These are phyloP conservation scores for Polypterus bichir DNA, from an alignment of 2,113 vertebrate genomes.

Conservation along the genomic window DNA sequence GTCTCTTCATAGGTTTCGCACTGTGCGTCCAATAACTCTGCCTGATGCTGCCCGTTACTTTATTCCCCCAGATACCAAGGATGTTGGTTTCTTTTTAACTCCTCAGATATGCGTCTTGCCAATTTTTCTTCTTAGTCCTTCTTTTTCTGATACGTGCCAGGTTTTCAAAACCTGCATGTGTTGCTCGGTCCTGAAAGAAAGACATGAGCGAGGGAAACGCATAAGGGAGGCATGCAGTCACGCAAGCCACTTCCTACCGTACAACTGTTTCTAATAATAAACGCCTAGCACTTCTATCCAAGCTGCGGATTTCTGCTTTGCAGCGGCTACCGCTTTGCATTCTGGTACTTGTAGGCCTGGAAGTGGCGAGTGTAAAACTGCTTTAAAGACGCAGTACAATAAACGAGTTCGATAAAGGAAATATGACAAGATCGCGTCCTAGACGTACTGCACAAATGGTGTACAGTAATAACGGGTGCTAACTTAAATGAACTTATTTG, in stretches of 20 bases:
- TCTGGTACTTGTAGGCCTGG: slow-evolving; percentile 40
- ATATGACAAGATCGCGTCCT: too few relatives aligned
- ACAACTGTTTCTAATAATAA: slow-evolving; percentile 45
- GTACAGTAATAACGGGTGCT: too few relatives aligned
- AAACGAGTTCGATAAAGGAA: too few relatives aligned
- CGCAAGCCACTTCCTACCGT: slow-evolving; percentile 27
- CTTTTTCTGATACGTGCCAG: slow-evolving; percentile 10
- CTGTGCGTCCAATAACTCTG: too few relatives aligned
- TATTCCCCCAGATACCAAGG: too few relatives aligned
- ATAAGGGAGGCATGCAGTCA: slow-evolving; percentile 11
- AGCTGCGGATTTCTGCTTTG: slow-evolving; percentile 17
- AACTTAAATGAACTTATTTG: too few relatives aligned
- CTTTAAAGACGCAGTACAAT: too few relatives aligned
- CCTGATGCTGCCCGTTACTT: too few relatives aligned
- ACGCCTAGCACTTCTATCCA: slow-evolving; percentile 19
- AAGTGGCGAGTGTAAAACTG: too few relatives aligned
- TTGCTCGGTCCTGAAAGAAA: slow-evolving; percentile 25
- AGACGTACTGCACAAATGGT: too few relatives aligned
- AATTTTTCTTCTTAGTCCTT: slow-evolving; percentile 8
- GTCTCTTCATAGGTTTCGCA: too few relatives aligned
- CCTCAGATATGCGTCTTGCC: slow-evolving; percentile 25
- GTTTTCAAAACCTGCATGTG: slow-evolving; percentile 19
- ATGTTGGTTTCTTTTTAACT: slow-evolving; percentile 8
- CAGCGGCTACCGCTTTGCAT: slow-evolving; percentile 20
- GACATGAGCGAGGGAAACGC: slow-evolving; percentile 16